phyloP scores from a whole-genome alignment of 2,113 vertebrate genomes.

The Nycticebus coucang region DNA sequence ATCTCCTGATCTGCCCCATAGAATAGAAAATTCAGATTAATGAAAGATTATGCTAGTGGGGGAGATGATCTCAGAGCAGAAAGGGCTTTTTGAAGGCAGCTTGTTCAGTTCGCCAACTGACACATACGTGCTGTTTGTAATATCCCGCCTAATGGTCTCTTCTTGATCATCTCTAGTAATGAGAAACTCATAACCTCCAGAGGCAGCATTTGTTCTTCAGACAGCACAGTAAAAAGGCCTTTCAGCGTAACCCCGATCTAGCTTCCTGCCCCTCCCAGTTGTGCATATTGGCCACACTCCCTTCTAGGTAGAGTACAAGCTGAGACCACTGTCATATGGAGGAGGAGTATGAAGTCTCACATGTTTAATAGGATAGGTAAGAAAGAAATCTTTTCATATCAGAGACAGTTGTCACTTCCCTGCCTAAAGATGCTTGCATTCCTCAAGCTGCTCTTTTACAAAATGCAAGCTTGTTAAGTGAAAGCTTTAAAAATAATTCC shows the following conservation, averaged over 20 bases:
- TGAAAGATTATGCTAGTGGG: slow-evolving; percentile 58
- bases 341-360: slow-evolving; percentile 48
- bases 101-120: slow-evolving; percentile 3
- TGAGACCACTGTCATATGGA: background rate
- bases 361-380: slow-evolving; percentile 67
- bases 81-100: slow-evolving; percentile 54
- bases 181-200: slow-evolving; percentile 56
- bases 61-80: slow-evolving; percentile 16
- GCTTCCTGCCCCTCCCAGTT: background rate
- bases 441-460: slow-evolving; percentile 63
- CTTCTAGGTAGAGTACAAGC: background rate
- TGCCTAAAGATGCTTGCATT: slow-evolving; percentile 64
- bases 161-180: slow-evolving; percentile 68
- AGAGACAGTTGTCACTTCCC: slow-evolving; percentile 65
- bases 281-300: background rate
- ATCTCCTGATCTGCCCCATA: slow-evolving; percentile 54
- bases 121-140: background rate
- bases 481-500: slow-evolving; percentile 81
- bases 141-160: slow-evolving; percentile 52
- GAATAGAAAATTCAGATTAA: slow-evolving; percentile 68
- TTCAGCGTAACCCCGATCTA: background rate
- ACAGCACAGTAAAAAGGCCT: slow-evolving; percentile 45
- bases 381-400: slow-evolving; percentile 70
- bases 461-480: slow-evolving; percentile 65
- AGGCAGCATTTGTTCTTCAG: slow-evolving; percentile 47